Evolutionary conservation across 2,797 vertebrate genomes (phyloP).

Genomic region (Miichthys miiuy): DNA sequence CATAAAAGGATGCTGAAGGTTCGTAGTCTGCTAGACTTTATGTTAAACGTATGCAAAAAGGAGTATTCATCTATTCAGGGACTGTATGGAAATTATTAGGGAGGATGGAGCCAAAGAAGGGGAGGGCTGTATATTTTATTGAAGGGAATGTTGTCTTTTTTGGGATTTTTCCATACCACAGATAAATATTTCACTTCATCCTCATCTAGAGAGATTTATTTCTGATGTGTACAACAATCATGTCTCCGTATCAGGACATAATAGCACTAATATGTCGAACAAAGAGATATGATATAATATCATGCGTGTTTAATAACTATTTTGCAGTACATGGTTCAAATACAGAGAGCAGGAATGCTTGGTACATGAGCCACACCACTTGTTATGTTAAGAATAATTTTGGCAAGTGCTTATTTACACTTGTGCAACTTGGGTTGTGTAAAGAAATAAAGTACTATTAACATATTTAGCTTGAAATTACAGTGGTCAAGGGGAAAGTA

Average conservation of each 20-base stretch:
- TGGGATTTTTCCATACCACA: not conserved
- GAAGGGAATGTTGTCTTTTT: not conserved
- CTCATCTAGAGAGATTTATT: slow-evolving; percentile 3
- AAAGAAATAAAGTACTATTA: not conserved
- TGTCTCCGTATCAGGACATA: not conserved
- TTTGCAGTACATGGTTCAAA: not conserved
- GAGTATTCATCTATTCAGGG: not conserved
- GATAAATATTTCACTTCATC: not conserved
- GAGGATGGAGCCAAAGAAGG: not conserved
- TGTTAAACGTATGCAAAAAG: not conserved
- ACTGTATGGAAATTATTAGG: not conserved
- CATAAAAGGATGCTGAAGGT: not conserved
- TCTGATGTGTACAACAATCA: not conserved
- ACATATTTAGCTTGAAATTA: not conserved
- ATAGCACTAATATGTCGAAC: not conserved
- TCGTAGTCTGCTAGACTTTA: not conserved
- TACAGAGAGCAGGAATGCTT: not conserved
- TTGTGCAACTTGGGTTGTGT: not conserved
- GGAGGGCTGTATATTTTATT: not conserved
- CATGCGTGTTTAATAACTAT: too few relatives aligned
- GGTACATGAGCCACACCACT: not conserved
- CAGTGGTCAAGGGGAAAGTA: not conserved
- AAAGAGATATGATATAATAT: not conserved
- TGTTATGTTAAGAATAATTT: not conserved
- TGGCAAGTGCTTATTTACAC: not conserved